phyloP scores from a whole-genome alignment of 2,113 vertebrate genomes.

The Eurystomus gularis region DNA sequence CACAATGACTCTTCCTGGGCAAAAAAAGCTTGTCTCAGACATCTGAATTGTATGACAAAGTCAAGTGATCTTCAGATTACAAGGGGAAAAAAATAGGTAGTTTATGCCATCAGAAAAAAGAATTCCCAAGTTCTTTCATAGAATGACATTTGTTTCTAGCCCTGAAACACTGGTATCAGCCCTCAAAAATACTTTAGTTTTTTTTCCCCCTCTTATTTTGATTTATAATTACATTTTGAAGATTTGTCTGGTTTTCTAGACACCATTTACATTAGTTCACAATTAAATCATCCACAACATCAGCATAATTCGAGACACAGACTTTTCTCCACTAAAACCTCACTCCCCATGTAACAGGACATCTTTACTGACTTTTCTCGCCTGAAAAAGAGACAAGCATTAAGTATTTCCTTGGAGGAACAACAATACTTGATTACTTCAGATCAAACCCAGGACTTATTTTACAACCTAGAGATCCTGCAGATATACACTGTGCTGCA shows the following conservation, averaged over 20 bases:
- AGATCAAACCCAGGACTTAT: not conserved
- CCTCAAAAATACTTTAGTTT: not conserved
- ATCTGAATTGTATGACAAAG: not conserved
- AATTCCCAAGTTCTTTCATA: not conserved
- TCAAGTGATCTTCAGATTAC: conserved; percentile 18
- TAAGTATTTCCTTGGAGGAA: not conserved
- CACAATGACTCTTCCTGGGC: not conserved
- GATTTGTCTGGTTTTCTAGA: not conserved
- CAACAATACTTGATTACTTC: not conserved
- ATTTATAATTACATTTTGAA: not conserved
- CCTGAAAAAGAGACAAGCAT: not conserved
- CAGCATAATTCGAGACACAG: not conserved
- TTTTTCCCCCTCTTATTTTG: not conserved
- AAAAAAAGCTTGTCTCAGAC: not conserved
- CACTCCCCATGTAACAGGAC: not conserved
- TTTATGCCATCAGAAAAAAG: not conserved
- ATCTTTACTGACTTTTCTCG: not conserved
- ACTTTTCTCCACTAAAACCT: not conserved
- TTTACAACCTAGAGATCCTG: not conserved
- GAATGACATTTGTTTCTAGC: not conserved
- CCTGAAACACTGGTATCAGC: not conserved
- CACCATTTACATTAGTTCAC: not conserved
- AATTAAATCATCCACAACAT: not conserved
- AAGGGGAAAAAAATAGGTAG: not conserved
- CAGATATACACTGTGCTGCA: not conserved